Base-by-base conservation (phyloP, 2,888 invertebrate species). In the Patella ulyssiponensis region DNA sequence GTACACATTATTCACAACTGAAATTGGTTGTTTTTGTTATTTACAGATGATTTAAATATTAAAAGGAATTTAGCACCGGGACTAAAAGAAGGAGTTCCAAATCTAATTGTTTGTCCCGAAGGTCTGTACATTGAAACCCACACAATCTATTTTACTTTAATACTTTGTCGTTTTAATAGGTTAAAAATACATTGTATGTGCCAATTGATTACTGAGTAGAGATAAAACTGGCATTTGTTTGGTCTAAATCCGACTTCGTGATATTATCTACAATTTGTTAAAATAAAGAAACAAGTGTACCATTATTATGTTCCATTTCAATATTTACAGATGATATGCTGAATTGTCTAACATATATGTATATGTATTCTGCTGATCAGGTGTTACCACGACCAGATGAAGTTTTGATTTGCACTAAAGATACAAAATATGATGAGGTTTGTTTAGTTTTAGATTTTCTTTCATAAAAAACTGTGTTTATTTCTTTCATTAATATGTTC, bases 91-190 rank as follows among this genome's bases (percentile, higher is more conserved):
- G 85, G 85, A n/a, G 76, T 79, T 74, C 87, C 88, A 58, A 86
- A 88, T 79, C 80, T 88, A 17, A 81, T 88, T 27, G 81, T 87
- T 20, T 87, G 87, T 74, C 81, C 82, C 2, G 77, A 78, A 72
- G 82, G 83, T 83, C 20, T 75, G 78, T 79, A 27, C 71, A 44
- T 7, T 9, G 4, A 4, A 33, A 33, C 33, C 33, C 4, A 33
- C 7, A 33, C 0, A 33, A 5, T 33, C 3, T 33, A 4, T 4
- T 33, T 33, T 3, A 33, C 0, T 2, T 33, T 33, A 3, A 33
- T 33, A 4, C 33, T 7, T 44, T 5, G 44, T 27, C 0, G 5
- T 44, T 44, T 44, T 7, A 7, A 7, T 44, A 0, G 7, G 2
- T 33, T 33, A 3, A 4, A 4, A 7, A 7, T 2, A 44, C 0